A percentile compares a stretch with the other conserved stretches of the same genome.
Evolutionary conservation across 2,888 invertebrate genomes (phyloP).

Genomic region (Tetheella fluctuosa): DNA sequence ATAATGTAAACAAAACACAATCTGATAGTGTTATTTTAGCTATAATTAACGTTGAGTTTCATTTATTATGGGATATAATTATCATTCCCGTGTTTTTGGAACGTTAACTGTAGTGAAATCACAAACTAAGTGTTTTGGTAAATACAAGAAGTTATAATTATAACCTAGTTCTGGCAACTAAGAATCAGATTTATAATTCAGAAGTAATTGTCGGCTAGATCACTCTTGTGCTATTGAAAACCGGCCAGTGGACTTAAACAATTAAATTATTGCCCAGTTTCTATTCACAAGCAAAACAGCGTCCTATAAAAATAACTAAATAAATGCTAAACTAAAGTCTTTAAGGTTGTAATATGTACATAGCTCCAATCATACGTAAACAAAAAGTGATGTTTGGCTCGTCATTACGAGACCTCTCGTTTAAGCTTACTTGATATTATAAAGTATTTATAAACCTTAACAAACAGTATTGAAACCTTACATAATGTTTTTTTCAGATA

Average conservation of each 20-base stretch:
- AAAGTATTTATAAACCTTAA: conserved; percentile 16
- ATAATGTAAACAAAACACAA: conserved; percentile 31
- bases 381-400: neutral
- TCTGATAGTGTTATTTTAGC: conserved; percentile 28
- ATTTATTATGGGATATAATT: conserved; percentile 16
- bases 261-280: neutral
- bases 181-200: neutral
- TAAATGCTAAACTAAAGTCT: neutral
- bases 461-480: conserved; percentile 28
- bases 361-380: neutral
- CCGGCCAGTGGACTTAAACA: no score
- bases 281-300: neutral
- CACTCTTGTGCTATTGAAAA: conserved; percentile 14
- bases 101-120: conserved; percentile 17
- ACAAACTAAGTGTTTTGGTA: conserved; percentile 29
- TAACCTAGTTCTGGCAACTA: conserved; percentile 21
- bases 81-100: conserved; percentile 10
- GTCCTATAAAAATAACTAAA: neutral
- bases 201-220: conserved; percentile 4
- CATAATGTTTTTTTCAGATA: conserved; percentile 45
- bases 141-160: conserved; percentile 24
- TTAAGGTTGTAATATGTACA: neutral
- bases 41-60: conserved; percentile 28
- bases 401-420: neutral
- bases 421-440: neutral